Evolutionary conservation across 2,113 vertebrate genomes (phyloP).

Genomic region (Malurus alboscapulatus): DNA sequence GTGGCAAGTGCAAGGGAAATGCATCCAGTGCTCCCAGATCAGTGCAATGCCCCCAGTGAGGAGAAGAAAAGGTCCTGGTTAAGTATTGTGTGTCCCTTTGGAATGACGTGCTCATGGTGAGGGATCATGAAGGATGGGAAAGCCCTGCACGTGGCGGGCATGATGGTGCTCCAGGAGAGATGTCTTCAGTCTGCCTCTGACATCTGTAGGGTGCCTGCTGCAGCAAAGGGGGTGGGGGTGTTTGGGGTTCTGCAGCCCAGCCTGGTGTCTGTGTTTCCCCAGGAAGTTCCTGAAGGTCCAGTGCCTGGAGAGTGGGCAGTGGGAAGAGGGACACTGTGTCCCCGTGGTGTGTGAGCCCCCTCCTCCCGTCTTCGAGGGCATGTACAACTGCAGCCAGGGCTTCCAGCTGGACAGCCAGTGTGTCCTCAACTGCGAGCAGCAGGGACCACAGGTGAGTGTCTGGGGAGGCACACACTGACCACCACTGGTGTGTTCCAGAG

Average conservation of each 20-base stretch:
- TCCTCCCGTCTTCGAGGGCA: slow-evolving; percentile 86
- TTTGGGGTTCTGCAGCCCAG: neutral
- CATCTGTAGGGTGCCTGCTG: neutral
- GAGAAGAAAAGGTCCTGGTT: neutral
- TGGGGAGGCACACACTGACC: neutral
- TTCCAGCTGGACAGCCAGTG: slow-evolving; percentile 84
- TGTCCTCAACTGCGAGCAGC: slow-evolving; percentile 79
- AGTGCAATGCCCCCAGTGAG: rapidly evolving
- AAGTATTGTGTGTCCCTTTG: neutral
- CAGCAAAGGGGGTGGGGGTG: no score
- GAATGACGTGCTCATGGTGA: rapidly evolving
- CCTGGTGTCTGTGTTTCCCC: neutral
- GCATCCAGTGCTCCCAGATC: neutral
- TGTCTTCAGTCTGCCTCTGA: neutral
- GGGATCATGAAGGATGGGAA: neutral
- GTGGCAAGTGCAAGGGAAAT: neutral
- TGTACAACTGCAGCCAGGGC: slow-evolving; percentile 90
- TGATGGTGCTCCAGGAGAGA: neutral
- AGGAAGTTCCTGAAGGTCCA: slow-evolving; percentile 90
- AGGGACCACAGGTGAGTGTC: slow-evolving; percentile 74
- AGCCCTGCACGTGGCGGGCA: rapidly evolving
- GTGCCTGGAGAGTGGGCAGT: slow-evolving; percentile 85
- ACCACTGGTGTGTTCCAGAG: neutral
- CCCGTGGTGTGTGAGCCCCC: slow-evolving; percentile 85
- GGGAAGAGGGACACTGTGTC: slow-evolving; percentile 83